A percentile compares a stretch with the other conserved stretches of the same genome.
These are phyloP conservation scores for Microcebus griseorufus DNA, from an alignment of 2,113 vertebrate genomes.

Conservation along the genomic window DNA sequence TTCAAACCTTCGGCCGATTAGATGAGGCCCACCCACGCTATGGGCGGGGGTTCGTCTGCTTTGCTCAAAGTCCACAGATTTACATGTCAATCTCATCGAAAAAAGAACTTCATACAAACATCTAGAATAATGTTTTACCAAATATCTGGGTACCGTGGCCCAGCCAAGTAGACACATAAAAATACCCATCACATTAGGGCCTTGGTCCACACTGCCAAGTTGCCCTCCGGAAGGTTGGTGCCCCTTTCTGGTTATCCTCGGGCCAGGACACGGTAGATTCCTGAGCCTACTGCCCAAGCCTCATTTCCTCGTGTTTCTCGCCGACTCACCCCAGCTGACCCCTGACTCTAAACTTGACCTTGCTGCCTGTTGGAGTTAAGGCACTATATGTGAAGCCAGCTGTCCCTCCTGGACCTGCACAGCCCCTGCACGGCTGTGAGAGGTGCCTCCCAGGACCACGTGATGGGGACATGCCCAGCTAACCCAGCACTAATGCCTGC, in stretches of 20 bases:
- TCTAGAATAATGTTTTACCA: not conserved
- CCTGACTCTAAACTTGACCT: not conserved
- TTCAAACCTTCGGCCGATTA: not conserved
- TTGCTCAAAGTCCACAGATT: not conserved
- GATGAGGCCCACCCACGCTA: not conserved
- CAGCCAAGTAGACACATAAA: not conserved
- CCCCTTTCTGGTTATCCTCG: not conserved
- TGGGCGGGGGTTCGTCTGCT: not conserved
- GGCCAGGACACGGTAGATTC: not conserved
- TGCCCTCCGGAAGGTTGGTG: not conserved
- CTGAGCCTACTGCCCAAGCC: too few relatives aligned
- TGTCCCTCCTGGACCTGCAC: too few relatives aligned
- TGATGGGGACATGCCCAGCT: not conserved
- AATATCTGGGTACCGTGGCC: not conserved
- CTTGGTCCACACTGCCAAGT: not conserved
- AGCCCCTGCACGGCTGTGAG: not conserved
- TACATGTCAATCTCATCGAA: not conserved
- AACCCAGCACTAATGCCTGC: not conserved
- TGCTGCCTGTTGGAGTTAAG: not conserved
- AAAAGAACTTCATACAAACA: not conserved
- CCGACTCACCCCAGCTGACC: not conserved
- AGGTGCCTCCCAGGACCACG: not conserved
- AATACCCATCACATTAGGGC: not conserved
- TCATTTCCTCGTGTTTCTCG: not conserved
- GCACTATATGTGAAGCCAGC: accelerated